Evolutionary conservation across 2,888 invertebrate genomes (phyloP), one percentile per base, ranked within the genome.

Genomic region (Azorinus chamasolen): DNA sequence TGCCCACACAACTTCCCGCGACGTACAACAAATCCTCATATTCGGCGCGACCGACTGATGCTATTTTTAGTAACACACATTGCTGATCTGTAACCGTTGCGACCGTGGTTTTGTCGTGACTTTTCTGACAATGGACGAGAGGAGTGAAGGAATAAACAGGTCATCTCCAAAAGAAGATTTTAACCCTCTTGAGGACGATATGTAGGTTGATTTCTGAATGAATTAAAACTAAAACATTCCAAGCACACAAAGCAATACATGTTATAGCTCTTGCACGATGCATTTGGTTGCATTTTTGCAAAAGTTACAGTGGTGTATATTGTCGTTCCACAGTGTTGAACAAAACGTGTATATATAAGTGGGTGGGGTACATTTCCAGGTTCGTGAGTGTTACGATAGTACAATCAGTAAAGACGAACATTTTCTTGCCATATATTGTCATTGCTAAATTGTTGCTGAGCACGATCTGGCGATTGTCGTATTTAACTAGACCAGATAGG

Each of bases 101-200:
- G 50, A 3, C 24, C 8, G 8, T 16, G 27, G 4, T 53, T 53
- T 53, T 25, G 25, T 27, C 54, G 20, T 12, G 27, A 18, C 54
- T 18, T 20, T 41, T 14, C 39, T 69, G 66, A 81, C 65, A 72
- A 89, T 89, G 89, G 89, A 88, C 79, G 89, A 88, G 58, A 80
- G 76, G 51, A 74, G 74, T 53, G 77, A 74, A 43, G 54, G 57
- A 50, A 71, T 74, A 51, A 62, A 73, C 57, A 68, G 81, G 50
- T 64, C 66, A 22, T 88, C 87, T 68, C 88, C 87, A 51, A 75
- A 57, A 20, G 88, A 89, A 77, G 80, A 88, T 84, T 88, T 74
- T 61, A 79, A 89, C 68, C 87, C 88, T n/a, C 63, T 89, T 37
- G 70, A 73, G n/a, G 87, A 88, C 50, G 84, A 87, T 48, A 62